These are phyloP conservation scores for Pterostichus madidus DNA, from an alignment of 2,888 invertebrate genomes.

Conservation along the genomic window DNA sequence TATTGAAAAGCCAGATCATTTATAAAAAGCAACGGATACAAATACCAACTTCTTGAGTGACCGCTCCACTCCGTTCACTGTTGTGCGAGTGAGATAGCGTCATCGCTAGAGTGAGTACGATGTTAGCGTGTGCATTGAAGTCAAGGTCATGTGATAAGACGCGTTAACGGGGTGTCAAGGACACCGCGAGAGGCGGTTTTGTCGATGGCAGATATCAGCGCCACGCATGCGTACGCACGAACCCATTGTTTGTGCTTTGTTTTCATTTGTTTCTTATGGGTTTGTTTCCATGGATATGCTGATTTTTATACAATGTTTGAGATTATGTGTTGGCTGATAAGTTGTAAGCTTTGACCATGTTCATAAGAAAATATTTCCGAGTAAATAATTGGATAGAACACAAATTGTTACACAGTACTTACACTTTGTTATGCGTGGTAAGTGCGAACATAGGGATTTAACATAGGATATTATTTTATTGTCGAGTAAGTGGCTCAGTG, in stretches of 20 bases:
- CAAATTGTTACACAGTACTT: too few relatives aligned
- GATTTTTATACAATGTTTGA: not conserved
- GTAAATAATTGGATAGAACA: too few relatives aligned
- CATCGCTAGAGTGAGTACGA: not conserved
- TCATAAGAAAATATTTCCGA: too few relatives aligned
- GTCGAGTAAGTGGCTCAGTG: too few relatives aligned
- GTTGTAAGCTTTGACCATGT: too few relatives aligned
- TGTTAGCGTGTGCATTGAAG: slow-evolving; percentile 51
- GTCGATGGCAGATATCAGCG: slow-evolving; percentile 55
- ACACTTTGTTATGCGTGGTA: too few relatives aligned
- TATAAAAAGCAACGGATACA: slow-evolving; percentile 34
- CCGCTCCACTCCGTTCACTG: not conserved
- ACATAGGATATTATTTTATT: too few relatives aligned
- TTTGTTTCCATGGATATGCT: slow-evolving; percentile 14
- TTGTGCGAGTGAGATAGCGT: not conserved
- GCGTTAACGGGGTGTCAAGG: slow-evolving; percentile 58
- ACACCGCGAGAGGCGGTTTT: slow-evolving; percentile 14
- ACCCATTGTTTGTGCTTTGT: slow-evolving; percentile 35
- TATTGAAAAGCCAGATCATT: slow-evolving; percentile 48
- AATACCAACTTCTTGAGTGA: slow-evolving; percentile 22
- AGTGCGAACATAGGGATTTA: too few relatives aligned
- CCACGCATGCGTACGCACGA: slow-evolving; percentile 40
- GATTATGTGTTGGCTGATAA: not conserved
- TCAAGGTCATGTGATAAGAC: slow-evolving; percentile 59
- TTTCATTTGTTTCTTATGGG: slow-evolving; percentile 24